These are phyloP conservation scores for Tolypeutes matacus DNA, from an alignment of 2,797 vertebrate genomes.

Conservation along the genomic window DNA sequence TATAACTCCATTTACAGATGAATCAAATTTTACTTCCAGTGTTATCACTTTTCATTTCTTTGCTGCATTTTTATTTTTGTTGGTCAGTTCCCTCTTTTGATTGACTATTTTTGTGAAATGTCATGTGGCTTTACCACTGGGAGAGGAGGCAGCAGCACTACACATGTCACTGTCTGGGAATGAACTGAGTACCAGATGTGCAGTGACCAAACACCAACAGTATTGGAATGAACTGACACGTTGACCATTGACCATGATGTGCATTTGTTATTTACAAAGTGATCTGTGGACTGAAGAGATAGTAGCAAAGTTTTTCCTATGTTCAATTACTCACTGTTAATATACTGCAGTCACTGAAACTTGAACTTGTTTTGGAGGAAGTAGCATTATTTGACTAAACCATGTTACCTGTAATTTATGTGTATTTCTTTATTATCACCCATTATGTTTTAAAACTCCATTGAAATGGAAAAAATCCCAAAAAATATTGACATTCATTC, in stretches of 20 bases:
- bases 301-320: neutral
- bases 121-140: no score
- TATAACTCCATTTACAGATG: no score
- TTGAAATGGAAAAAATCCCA: neutral
- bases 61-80: no score
- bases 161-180: neutral
- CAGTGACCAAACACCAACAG: neutral
- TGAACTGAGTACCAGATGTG: neutral
- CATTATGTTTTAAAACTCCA: neutral
- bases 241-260: neutral
- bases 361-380: neutral
- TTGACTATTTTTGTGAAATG: no score
- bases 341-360: no score
- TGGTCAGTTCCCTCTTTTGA: no score
- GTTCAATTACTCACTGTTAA: neutral
- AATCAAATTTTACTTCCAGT: no score
- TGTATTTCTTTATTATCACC: neutral
- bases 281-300: neutral
- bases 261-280: no score
- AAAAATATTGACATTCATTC: neutral
- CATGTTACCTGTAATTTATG: neutral
- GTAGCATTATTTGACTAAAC: neutral
- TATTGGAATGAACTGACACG: neutral
- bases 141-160: neutral
- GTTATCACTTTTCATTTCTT: no score